Percentiles rank a stretch among this genome's conserved stretches.
Conservation (phyloP, 2,113 vertebrate genomes). For the Rostratula benghalensis region DNA sequence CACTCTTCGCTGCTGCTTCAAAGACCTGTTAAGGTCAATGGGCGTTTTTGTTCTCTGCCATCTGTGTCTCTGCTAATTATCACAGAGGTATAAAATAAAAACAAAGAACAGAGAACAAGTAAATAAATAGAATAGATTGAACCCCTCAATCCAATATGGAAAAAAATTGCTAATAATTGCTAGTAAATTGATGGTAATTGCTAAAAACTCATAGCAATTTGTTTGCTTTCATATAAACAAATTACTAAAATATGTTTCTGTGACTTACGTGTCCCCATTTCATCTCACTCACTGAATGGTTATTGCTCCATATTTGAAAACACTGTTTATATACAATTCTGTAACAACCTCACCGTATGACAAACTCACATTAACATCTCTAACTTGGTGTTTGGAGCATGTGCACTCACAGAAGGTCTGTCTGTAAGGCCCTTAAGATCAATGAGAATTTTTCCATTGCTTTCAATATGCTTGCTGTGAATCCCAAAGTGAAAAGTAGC, state of each 20-base stretch:
- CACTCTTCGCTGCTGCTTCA: background rate
- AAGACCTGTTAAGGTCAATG: background rate
- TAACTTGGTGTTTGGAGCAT: slow-evolving; percentile 11
- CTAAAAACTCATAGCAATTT: slow-evolving; percentile 19
- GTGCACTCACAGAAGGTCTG: slow-evolving; percentile 48
- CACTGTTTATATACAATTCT: slow-evolving; percentile 33
- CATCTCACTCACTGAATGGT: background rate
- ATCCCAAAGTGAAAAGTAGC: slow-evolving; percentile 8
- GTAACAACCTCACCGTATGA: background rate
- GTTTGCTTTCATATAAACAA: slow-evolving; percentile 41
- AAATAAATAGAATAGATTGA: background rate
- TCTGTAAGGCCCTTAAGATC: slow-evolving; percentile 12
- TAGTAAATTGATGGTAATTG: slow-evolving; percentile 18
- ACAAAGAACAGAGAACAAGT: background rate
- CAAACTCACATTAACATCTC: slow-evolving; percentile 13
- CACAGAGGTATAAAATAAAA: background rate
- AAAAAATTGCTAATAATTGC: slow-evolving; percentile 8
- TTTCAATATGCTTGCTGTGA: slow-evolving; percentile 43
- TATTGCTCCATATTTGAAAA: slow-evolving; percentile 23
- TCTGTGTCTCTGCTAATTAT: background rate
- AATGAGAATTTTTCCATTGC: slow-evolving; percentile 3
- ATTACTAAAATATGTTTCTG: slow-evolving; percentile 54
- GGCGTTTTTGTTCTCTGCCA: background rate
- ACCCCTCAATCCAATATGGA: background rate
- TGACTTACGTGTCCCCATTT: slow-evolving; percentile 40